Base-by-base conservation (phyloP, 2,888 invertebrate species). In the Onchidella celtica region DNA sequence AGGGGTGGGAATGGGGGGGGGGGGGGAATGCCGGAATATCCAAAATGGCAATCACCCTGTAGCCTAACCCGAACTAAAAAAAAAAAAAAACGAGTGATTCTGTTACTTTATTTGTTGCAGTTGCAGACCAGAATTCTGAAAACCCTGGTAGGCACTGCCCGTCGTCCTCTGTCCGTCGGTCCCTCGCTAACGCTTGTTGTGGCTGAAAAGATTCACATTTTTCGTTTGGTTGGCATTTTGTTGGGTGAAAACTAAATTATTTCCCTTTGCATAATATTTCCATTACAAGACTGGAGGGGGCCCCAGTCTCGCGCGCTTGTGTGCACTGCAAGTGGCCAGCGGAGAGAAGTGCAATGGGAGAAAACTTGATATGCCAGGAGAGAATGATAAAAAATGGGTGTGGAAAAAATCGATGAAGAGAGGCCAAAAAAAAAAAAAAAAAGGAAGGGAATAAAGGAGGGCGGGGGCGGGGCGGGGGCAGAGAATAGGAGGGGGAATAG, bases 191-290 rank as follows among this genome's bases (percentile, higher is more conserved):
- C n/a, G n/a, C n/a, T n/a, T n/a, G n/a, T n/a, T n/a, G n/a, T n/a
- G n/a, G n/a, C n/a, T n/a, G n/a, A n/a, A n/a, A n/a, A n/a, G n/a
- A n/a, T n/a, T n/a, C n/a, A n/a, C n/a, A n/a, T n/a, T n/a, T n/a
- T n/a, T n/a, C n/a, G n/a, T n/a, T n/a, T n/a, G n/a, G 17, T 47
- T 47, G 6, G 6, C 47, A 9, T 47, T 6, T 61, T n/a, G 61
- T 61, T n/a, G 14, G 61, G n/a, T n/a, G 14, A 61, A 61, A 61
- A 9, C 61, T 61, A 24, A 61, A 17, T 61, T 61, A 61, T n/a
- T n/a, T 17, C 61, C 61, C 61, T 61, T 61, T 61, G 61, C 61
- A 61, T 61, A n/a, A n/a, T n/a, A 61, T 47, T 47, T 47, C 47
- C 47, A 47, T 47, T 47, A 47, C 47, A 47, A 47, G 47, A 11